Conservation (phyloP, 2,888 invertebrate species). For the Caenorhabditis angaria region DNA sequence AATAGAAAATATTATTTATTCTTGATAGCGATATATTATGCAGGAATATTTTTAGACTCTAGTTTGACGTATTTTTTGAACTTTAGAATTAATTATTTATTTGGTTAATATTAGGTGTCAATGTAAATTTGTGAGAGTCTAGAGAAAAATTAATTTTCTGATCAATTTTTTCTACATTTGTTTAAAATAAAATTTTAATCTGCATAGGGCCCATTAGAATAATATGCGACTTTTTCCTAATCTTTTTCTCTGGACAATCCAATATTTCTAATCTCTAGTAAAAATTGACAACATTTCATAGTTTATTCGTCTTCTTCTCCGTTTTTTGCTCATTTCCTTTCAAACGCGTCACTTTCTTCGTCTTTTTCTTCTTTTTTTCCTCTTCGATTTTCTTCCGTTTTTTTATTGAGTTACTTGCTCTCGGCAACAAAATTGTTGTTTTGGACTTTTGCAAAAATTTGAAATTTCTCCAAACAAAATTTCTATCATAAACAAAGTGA, state of each 20-base stretch:
- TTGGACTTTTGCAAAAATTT: too few relatives aligned
- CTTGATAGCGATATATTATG: too few relatives aligned
- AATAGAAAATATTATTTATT: too few relatives aligned
- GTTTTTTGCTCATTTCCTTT: conserved; percentile 3
- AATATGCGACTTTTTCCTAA: neutral
- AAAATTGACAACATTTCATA: conserved; percentile 6
- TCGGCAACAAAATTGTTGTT: too few relatives aligned
- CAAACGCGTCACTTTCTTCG: neutral
- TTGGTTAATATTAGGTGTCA: too few relatives aligned
- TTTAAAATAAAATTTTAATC: too few relatives aligned
- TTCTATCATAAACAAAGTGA: neutral
- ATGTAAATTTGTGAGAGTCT: neutral
- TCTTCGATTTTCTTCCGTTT: neutral
- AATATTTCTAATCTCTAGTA: conserved; percentile 10
- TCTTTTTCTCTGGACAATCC: neutral
- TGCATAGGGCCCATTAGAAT: too few relatives aligned
- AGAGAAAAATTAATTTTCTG: too few relatives aligned
- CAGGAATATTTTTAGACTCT: too few relatives aligned
- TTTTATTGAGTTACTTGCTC: neutral
- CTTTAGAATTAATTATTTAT: too few relatives aligned
- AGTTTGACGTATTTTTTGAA: too few relatives aligned
- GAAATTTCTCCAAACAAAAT: neutral
- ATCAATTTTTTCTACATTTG: too few relatives aligned
- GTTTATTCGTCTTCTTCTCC: conserved; percentile 5
- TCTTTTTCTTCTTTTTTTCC: conserved; percentile 3